Evolutionary conservation across 2,888 invertebrate species (phyloP), one percentile per base, ranked within the genome.

Genomic region (Temnothorax ravouxi): DNA sequence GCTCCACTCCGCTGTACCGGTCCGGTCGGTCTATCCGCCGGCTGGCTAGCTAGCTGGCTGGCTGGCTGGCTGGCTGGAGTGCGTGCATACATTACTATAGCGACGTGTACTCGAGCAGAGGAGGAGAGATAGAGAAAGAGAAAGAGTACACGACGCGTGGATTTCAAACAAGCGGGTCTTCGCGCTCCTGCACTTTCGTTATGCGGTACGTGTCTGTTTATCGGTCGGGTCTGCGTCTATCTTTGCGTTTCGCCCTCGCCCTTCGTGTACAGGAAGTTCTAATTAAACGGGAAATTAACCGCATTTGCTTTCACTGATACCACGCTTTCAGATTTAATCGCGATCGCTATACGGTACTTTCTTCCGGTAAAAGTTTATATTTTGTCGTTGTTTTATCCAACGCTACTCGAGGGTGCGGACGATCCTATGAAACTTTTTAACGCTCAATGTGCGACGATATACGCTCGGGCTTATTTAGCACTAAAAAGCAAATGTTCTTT

Each of bases 51-150:
- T 29, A 41, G 56, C 47, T 61, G 25, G 41, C 69, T 84, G 79
- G 86, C 69, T 81, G 84, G 83, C n/a, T 29, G 67, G 54, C 52
- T 29, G 44, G 56, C 47, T 61, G 25, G 90, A 90, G 89, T 88
- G 90, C 90, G 90, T 75, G 90, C 89, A 90, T 90, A 89, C 88
- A 89, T 90, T 90, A 90, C 84, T 62, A 71, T 54, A 67, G 87
- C 69, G 85, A 86, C 71, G 88, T 86, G 81, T 81, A 83, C 62
- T 38, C 8, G 52, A 44, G 15, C 21, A 13, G 69, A 29, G 64
- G 64, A 18, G 34, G n/a, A 21, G 75, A 66, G 25, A 76, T 25
- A 54, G 41, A 56, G 50, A 38, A 8, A 21, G 59, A 64, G 56
- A 52, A 34, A 64, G 47, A 21, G 59, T 59, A 38, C 41, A 29